Evolutionary conservation across 2,113 vertebrate genomes (phyloP).

Genomic region (Lichenostomus cassidix): DNA sequence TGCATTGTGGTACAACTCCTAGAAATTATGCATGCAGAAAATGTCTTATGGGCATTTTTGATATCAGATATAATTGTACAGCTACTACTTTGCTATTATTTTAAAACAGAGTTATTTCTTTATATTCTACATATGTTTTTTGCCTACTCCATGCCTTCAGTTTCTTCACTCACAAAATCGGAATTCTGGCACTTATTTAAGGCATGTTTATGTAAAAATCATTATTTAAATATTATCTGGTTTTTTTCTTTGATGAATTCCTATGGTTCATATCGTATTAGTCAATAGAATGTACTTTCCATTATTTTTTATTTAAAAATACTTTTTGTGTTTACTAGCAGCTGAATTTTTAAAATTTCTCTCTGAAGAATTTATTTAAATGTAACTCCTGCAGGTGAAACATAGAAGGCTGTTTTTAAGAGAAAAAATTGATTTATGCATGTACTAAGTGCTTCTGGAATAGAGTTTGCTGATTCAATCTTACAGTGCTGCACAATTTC

Average conservation of each 20-base stretch:
- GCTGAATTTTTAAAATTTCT: not conserved
- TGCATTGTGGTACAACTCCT: not conserved
- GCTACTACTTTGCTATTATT: not conserved
- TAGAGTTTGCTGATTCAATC: not conserved
- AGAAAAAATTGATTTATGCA: slow-evolving; percentile 16
- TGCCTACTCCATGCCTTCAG: not conserved
- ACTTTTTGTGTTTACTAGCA: not conserved
- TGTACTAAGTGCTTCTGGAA: not conserved
- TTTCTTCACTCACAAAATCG: not conserved
- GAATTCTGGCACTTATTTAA: not conserved
- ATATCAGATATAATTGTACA: not conserved
- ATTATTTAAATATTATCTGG: not conserved
- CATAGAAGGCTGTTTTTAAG: not conserved
- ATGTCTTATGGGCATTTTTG: not conserved
- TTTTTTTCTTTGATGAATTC: not conserved
- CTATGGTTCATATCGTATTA: not conserved
- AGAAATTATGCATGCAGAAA: not conserved
- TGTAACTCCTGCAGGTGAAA: not conserved
- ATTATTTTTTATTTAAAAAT: not conserved
- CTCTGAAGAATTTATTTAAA: not conserved
- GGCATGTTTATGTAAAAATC: not conserved
- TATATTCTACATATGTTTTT: not conserved
- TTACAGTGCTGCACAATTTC: not conserved
- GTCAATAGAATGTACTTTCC: not conserved
- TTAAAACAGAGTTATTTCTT: not conserved